Base-by-base conservation (phyloP, 2,113 vertebrate genomes). In the Pardalotus punctatus region DNA sequence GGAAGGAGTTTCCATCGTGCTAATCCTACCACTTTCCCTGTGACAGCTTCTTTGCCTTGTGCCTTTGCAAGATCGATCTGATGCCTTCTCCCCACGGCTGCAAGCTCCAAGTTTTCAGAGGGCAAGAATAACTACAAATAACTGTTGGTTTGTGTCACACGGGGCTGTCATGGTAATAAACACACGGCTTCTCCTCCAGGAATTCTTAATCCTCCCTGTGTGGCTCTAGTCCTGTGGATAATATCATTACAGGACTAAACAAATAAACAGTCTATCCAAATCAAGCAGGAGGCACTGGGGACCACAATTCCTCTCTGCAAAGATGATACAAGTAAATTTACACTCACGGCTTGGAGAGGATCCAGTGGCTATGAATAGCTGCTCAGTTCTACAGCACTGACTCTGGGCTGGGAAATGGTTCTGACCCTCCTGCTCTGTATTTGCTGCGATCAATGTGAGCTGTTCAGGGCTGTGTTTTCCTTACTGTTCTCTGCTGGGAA, bases 171-270 rank as follows among this genome's bases (percentile, higher is more conserved):
- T 76, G 92, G 97, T 90, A 96, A 97, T 98, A 98, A 98, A 98
- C 96, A 98, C 88, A 85, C 72, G 66, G 89, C 65, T 93, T 97
- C 94, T 97, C 97, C 97, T 97, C 67, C 95, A 96, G 94, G 97
- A 98, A 98, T 97, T 97, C 94, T 92, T 98, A 93, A 81, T 97
- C 97, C 96, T 96, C 97, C 96, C 97, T 97, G 95, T 98, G 97
- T 97, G 98, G 96, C 91, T 97, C 94, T 88, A 96, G 97, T 93
- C 97, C 97, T 96, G 96, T 97, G 97, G 97, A 98, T 98, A 98
- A 98, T 98, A 97, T 98, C 98, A 98, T 98, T 98, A 97, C 95
- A 97, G 98, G 98, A 97, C 98, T 98, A 98, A 98, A 98, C 97
- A 99, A 98, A 99, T 98, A 98, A 98, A 98, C 98, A 98, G 96